A percentile compares a stretch with the other conserved stretches of the same genome.
Conservation (phyloP, 2,797 vertebrate genomes). For the Dicrostonyx torquatus region DNA sequence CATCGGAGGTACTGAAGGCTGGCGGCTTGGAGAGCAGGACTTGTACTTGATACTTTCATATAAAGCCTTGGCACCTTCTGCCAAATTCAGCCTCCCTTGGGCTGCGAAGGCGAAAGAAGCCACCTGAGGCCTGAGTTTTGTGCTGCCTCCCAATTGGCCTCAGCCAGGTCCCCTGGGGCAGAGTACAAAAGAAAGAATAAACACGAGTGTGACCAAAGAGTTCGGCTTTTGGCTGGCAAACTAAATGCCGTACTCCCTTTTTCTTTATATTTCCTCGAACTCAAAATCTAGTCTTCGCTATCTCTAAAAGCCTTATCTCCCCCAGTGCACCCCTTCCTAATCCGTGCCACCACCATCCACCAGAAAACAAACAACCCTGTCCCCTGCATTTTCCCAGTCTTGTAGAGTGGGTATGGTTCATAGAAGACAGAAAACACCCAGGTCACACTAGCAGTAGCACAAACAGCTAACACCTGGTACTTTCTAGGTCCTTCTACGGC, state of each 20-base stretch:
- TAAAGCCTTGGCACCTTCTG: background rate
- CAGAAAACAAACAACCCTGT: background rate
- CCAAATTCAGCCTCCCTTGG: too few relatives aligned
- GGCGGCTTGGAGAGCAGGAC: background rate
- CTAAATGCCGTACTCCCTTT: background rate
- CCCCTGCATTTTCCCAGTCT: background rate
- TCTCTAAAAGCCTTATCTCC: background rate
- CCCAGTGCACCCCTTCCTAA: background rate
- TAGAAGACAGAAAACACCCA: background rate
- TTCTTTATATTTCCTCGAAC: background rate
- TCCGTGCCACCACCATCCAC: background rate
- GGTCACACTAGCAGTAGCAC: accelerated
- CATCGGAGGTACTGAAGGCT: background rate
- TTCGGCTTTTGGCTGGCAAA: background rate
- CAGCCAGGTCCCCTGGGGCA: background rate
- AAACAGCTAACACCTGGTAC: background rate
- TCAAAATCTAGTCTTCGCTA: background rate
- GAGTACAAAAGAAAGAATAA: accelerated
- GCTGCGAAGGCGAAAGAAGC: background rate
- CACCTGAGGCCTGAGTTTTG: background rate
- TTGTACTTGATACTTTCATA: accelerated
- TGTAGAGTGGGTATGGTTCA: background rate
- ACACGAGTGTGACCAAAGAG: background rate
- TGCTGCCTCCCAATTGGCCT: background rate
- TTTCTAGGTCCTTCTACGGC: background rate